Base-by-base conservation (phyloP, 2,797 vertebrate species). In the Acestrorhynchus altus region DNA sequence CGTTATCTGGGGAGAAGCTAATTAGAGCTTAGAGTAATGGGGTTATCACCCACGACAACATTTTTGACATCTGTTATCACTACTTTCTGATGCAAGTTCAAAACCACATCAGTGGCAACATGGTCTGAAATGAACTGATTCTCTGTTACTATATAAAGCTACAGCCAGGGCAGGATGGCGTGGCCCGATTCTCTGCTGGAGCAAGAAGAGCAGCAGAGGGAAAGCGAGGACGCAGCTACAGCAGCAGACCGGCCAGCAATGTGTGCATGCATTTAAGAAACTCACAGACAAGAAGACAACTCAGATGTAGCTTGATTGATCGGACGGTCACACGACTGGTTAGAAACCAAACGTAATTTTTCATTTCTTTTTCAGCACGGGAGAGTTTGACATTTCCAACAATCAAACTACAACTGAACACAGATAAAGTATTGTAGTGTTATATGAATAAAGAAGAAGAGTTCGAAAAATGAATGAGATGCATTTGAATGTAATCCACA, bases 141-240 rank as follows among this genome's bases (percentile, higher is more conserved):
- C 42, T 15, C 31, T 69, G 72, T 70, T 80, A 46, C 78, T 80
- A 75, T 80, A 75, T 57, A 65, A 61, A 73, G 54, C 68, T 70
- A 59, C 24, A 77, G 77, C 28, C 72, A 63, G 74, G 78, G 70
- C 54, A 15, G 52, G 49, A 59, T 74, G 59, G 69, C 78, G 73
- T 79, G 81, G 70, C 81, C 81, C 73, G 51, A 76, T 81, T 83
- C 64, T 81, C 22, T 42, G 4, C 51, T 66, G 57, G 35, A 82
- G 70, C 63, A 83, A 65, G 46, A 75, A 72, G 35, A 49, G 54
- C 51, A 79, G 40, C 24, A 72, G 42, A 20, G 46, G 42, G 12
- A 54, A 47, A 56, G 39, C 42, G 31, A 66, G 28, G 69, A 63
- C 51, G 83, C 51, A 46, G 69, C 56, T 75, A 79, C 31, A 74